These are phyloP conservation scores for Mythimna lalbum DNA, from an alignment of 2,888 invertebrate genomes.

Conservation along the genomic window DNA sequence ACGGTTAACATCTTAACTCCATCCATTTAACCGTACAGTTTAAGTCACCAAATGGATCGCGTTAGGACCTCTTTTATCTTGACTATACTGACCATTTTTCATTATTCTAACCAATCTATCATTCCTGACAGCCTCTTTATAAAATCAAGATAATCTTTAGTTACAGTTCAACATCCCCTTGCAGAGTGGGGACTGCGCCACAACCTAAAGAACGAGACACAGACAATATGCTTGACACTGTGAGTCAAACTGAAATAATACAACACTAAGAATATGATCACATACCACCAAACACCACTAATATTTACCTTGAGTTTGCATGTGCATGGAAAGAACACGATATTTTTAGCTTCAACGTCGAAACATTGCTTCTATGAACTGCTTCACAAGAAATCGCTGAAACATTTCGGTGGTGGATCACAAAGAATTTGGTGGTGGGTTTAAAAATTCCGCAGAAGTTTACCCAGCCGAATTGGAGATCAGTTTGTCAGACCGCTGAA, in stretches of 20 bases:
- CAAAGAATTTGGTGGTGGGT: constrained; percentile 45
- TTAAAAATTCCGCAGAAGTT: constrained; percentile 13
- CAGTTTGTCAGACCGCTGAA: constrained; percentile 55
- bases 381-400: constrained; percentile 39
- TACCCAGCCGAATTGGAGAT: constrained; percentile 38
- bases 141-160: constrained; percentile 68
- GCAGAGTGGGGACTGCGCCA: constrained; percentile 90
- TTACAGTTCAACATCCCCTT: constrained; percentile 90
- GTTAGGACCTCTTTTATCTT: background rate
- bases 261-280: background rate
- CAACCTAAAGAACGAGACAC: constrained; percentile 75
- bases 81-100: background rate
- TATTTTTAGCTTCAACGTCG: constrained; percentile 13
- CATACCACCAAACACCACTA: constrained; percentile 6
- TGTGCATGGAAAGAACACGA: constrained; percentile 37
- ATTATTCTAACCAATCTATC: background rate
- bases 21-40: no score
- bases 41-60: no score
- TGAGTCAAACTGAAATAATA: constrained; percentile 54
- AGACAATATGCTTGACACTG: constrained; percentile 72
- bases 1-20: no score
- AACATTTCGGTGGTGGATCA: constrained; percentile 60
- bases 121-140: constrained; percentile 10
- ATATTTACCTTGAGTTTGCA: constrained; percentile 25
- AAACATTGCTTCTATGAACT: constrained; percentile 14